phyloP scores from a whole-genome alignment of 2,113 vertebrate species.

The Mobula hypostoma region DNA sequence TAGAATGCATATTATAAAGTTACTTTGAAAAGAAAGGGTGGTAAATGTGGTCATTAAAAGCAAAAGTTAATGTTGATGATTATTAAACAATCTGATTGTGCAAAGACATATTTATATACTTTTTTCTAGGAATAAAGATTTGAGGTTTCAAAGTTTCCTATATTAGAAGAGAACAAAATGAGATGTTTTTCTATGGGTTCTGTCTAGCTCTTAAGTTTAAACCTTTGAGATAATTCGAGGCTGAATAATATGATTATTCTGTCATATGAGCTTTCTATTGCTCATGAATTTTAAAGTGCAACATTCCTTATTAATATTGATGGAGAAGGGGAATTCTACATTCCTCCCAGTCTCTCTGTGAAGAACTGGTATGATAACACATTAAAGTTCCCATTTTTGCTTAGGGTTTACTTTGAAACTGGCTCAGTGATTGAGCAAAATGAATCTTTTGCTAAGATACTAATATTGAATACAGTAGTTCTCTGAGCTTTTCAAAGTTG shows the following conservation, averaged over 20 bases:
- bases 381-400: background rate
- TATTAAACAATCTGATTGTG: background rate
- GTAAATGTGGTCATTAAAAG: background rate
- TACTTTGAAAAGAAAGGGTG: background rate
- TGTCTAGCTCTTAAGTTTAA: background rate
- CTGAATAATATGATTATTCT: background rate
- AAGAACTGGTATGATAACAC: background rate
- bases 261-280: background rate
- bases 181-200: background rate
- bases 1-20: background rate
- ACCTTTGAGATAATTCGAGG: background rate
- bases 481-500: background rate
- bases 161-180: background rate
- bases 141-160: background rate
- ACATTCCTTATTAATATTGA: background rate
- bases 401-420: background rate
- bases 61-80: background rate
- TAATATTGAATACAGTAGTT: background rate
- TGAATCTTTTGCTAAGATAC: background rate
- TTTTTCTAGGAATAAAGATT: background rate
- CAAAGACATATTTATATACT: background rate
- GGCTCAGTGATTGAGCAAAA: background rate
- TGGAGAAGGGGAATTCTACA: background rate
- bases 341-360: background rate
- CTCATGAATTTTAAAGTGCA: background rate